Base-by-base conservation (phyloP, 2,888 invertebrate species). In the Dorcus hopei region DNA sequence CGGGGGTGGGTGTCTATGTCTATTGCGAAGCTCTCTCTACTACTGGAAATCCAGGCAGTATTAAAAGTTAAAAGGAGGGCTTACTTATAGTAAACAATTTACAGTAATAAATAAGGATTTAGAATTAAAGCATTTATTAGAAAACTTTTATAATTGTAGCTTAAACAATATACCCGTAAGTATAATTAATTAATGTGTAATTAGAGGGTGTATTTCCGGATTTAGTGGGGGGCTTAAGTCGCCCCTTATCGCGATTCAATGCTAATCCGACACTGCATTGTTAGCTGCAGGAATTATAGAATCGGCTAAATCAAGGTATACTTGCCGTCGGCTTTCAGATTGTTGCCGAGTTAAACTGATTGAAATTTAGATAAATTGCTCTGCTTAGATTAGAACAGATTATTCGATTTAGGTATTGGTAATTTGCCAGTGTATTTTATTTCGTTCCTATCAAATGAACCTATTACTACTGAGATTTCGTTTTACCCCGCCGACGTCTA, bases 181-280 rank as follows among this genome's bases (percentile, higher is more conserved):
- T 61, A 61, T 58, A 65, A 65, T 65, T 66, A 66, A 66, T 66
- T 64, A 66, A 62, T 60, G 64, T 58, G 61, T 65, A 65, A 66
- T 65, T 58, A 61, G 58, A 52, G 57, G 66, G 61, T 62, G 67
- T 66, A 66, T 68, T 62, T 68, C 64, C 61, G 67, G 68, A 69
- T 69, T 69, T 65, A 66, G 57, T 65, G 60, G 54, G 54, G 63
- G 66, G 63, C 62, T 70, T 68, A 70, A 56, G 65, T 66, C 65
- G 65, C 65, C 68, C 69, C 70, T 71, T 69, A 71, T 71, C 71
- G 65, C 65, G 70, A 69, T 70, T 63, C 65, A 64, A 65, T 68
- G 65, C 65, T 70, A 70, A 70, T 69, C 69, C 68, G 54, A 54
- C 61, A 64, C 66, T 67, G 69, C 69, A 70, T 68, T 69, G 69